phyloP scores from a whole-genome alignment of 2,797 vertebrate species.

The Hippocampus kuda region DNA sequence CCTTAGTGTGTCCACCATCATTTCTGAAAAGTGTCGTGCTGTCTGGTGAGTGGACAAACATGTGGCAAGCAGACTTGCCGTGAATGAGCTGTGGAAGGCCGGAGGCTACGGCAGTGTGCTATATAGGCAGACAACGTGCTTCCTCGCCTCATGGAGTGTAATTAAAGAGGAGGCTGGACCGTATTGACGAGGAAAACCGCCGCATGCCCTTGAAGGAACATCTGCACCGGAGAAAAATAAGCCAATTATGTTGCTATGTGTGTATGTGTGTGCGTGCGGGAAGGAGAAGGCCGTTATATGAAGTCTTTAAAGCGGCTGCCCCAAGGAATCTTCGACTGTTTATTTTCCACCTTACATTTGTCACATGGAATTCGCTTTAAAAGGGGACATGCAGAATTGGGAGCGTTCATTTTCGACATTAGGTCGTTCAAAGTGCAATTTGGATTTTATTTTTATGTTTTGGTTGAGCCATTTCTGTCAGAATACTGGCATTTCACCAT shows the following conservation, averaged over 20 bases:
- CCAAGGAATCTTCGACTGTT: conserved; percentile 11
- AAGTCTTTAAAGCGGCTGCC: conserved; percentile 16
- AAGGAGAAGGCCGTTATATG: conserved; percentile 36
- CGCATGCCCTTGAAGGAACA: conserved; percentile 72
- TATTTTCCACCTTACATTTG: too few species aligned
- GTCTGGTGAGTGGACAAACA: conserved; percentile 36
- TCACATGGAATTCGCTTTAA: background rate
- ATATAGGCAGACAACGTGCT: conserved; percentile 53
- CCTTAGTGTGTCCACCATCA: conserved; percentile 10
- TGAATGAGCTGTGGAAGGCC: conserved; percentile 31
- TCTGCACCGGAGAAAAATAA: conserved; percentile 72
- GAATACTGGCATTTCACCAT: too few species aligned
- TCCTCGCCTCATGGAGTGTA: conserved; percentile 57
- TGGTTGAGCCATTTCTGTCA: too few species aligned
- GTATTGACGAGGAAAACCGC: conserved; percentile 69
- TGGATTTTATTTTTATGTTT: too few species aligned
- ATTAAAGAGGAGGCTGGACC: conserved; percentile 69
- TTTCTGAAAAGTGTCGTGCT: conserved; percentile 6
- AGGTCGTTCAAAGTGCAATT: too few species aligned
- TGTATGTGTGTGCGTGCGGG: conserved; percentile 36
- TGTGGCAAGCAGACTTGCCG: conserved; percentile 29
- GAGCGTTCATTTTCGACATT: too few species aligned
- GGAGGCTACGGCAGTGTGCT: conserved; percentile 45
- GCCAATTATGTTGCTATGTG: conserved; percentile 64
- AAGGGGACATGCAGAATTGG: too few species aligned